phyloP scores from a whole-genome alignment of 1,140 invertebrate species.

The Agrypnia vestita region DNA sequence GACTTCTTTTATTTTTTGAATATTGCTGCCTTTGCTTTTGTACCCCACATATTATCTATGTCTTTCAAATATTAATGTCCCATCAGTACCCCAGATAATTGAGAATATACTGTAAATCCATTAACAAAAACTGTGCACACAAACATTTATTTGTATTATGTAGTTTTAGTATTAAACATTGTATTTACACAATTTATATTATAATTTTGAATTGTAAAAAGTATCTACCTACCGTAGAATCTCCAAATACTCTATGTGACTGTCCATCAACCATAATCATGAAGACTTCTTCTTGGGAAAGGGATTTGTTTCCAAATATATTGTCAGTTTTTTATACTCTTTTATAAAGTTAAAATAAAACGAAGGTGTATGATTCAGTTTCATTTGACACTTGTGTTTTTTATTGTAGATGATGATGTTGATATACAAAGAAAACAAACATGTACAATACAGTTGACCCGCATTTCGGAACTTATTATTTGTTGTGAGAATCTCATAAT shows the following conservation, averaged over 20 bases:
- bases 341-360: slow-evolving; percentile 50
- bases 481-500: slow-evolving; percentile 72
- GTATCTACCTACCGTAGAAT: slow-evolving; percentile 30
- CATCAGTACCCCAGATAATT: no score
- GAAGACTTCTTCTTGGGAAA: slow-evolving; percentile 1
- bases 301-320: neutral
- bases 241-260: neutral
- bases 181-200: neutral
- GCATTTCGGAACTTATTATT: slow-evolving; percentile 68
- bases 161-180: neutral
- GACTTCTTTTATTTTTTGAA: no score
- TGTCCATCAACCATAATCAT: neutral
- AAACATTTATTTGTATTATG: neutral
- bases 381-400: slow-evolving; percentile 59
- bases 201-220: neutral
- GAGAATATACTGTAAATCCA: no score
- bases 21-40: no score
- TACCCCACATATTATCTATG: no score
- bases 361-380: slow-evolving; percentile 54
- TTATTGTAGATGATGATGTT: slow-evolving; percentile 55
- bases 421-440: slow-evolving; percentile 53
- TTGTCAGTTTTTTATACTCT: neutral
- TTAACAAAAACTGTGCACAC: slow-evolving; percentile 1
- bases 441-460: slow-evolving; percentile 55
- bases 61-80: no score